Conservation (phyloP, 2,797 vertebrate genomes). For the Limosa lapponica region DNA sequence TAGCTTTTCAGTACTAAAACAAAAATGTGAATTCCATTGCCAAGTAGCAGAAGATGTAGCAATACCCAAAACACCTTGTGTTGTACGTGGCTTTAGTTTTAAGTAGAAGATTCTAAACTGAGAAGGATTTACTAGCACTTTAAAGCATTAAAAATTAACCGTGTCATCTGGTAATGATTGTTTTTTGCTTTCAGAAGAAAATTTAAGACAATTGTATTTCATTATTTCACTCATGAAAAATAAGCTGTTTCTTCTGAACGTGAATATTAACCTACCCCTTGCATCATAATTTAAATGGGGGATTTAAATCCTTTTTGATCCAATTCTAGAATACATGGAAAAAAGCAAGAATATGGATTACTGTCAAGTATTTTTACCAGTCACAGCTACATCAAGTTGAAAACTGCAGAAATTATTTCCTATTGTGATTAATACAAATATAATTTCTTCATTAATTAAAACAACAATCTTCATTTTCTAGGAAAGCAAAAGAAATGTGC, state of each 20-base stretch:
- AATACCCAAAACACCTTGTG: background rate
- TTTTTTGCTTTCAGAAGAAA: background rate
- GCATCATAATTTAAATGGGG: background rate
- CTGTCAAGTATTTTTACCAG: background rate
- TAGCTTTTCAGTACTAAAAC: background rate
- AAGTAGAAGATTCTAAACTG: background rate
- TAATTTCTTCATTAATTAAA: background rate
- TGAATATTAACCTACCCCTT: background rate
- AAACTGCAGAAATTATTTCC: background rate
- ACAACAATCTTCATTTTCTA: background rate
- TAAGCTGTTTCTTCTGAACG: background rate
- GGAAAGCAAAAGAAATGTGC: background rate
- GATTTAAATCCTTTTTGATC: background rate
- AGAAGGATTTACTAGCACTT: background rate
- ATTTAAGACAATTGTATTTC: background rate
- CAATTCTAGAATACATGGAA: background rate
- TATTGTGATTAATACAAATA: background rate
- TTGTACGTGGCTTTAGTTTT: background rate
- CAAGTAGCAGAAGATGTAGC: background rate
- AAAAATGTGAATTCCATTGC: background rate
- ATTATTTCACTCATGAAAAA: background rate
- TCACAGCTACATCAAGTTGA: background rate
- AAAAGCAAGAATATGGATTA: background rate
- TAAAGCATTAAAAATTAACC: background rate
- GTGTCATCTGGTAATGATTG: fast-evolving